Evolutionary conservation across 2,113 vertebrate genomes (phyloP), one percentile per base, ranked within the genome.

Genomic region (Percopsis transmontana): DNA sequence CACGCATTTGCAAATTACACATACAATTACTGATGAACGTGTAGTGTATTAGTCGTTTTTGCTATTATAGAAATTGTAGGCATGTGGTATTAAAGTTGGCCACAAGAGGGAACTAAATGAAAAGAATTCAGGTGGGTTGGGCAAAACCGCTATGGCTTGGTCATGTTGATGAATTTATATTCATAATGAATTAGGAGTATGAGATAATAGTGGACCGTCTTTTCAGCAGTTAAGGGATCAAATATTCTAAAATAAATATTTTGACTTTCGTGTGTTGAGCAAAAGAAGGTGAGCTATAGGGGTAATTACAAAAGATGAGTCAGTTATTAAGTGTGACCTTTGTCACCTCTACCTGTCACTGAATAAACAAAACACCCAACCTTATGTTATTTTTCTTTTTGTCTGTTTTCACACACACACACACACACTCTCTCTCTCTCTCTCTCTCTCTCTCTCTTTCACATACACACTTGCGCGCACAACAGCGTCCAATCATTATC

Each of bases 331-430:
- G 45, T 48, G 8, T 27, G 50, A 15, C 23, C 9, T n/a, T n/a
- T 66, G 68, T 79, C 59, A 76, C 50, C 57, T 63, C 39, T 41
- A 76, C 50, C 57, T 63, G 41, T 41, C 19, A 44, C 50, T 71
- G 62, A 87, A 87, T 66, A 90, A 82, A 87, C 70, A 82, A 56
- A 72, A 62, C 84, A 65, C 57, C 53, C 63, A 47, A 62, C 53
- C 62, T 44, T 50, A 40, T 16, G 6, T 39, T 12, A 5, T 51
- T 18, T 51, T 53, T 70, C 66, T 12, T n/a, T 51, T 18, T 51
- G 53, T 70, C 66, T 56, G 68, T 55, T 68, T 65, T 66, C 62
- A 41, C 52, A 61, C 44, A 42, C 58, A 42, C n/a, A n/a, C 62
- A 1, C 40, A 42, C 60, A 63, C 69, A 70, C 3, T 14, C 16